These are phyloP conservation scores for Congeria kusceri DNA, from an alignment of 2,888 invertebrate genomes.

Conservation along the genomic window DNA sequence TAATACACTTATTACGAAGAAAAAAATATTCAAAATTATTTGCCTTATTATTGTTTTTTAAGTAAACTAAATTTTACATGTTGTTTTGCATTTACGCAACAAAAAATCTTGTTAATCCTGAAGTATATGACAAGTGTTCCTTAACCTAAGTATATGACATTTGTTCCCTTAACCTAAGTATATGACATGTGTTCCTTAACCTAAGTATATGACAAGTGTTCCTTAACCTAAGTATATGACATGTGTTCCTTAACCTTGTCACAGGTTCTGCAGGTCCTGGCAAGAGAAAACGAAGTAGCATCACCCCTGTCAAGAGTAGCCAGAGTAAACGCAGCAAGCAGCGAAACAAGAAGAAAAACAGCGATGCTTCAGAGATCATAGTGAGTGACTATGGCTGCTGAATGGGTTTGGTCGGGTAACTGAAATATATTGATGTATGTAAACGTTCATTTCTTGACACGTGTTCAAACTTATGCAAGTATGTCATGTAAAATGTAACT, in stretches of 20 bases:
- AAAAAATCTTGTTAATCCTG: too few relatives aligned
- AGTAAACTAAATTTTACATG: too few relatives aligned
- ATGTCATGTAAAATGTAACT: too few relatives aligned
- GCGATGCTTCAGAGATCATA: neutral
- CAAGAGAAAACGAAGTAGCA: constrained; percentile 65
- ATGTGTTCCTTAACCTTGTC: neutral
- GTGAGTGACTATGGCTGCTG: too few relatives aligned
- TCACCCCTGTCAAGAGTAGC: constrained; percentile 42
- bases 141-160: neutral
- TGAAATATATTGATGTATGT: too few relatives aligned
- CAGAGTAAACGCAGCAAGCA: neutral
- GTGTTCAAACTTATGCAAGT: too few relatives aligned
- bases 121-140: neutral
- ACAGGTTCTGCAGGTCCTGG: constrained; percentile 18
- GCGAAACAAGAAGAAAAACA: constrained; percentile 18
- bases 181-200: neutral
- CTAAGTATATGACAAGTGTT: neutral
- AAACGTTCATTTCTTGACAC: too few relatives aligned
- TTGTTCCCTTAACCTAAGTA: neutral
- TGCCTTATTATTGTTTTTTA: too few relatives aligned
- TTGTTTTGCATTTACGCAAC: too few relatives aligned
- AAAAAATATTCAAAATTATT: too few relatives aligned
- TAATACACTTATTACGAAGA: too few relatives aligned
- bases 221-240: neutral
- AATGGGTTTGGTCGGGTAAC: too few relatives aligned